Evolutionary conservation across 2,113 vertebrate genomes (phyloP).

Genomic region (Callipepla californica): DNA sequence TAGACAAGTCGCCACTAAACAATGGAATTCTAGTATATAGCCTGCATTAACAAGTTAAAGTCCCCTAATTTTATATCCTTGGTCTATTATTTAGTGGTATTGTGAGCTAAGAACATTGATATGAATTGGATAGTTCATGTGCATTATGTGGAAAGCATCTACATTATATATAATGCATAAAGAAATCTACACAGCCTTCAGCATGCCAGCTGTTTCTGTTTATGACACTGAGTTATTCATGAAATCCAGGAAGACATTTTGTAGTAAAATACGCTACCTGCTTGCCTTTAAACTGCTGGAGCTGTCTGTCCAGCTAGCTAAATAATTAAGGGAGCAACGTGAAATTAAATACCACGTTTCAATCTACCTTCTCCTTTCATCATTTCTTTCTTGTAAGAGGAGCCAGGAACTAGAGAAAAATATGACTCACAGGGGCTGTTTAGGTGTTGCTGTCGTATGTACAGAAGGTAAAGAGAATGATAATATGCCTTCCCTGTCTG

Average conservation of each 20-base stretch:
- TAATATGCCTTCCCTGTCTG: slow-evolving; percentile 58
- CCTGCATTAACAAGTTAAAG: slow-evolving; percentile 18
- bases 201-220: slow-evolving; percentile 76
- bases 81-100: slow-evolving; percentile 25
- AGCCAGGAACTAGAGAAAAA: slow-evolving; percentile 36
- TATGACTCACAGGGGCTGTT: slow-evolving; percentile 32
- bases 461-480: slow-evolving; percentile 61
- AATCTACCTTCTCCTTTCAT: slow-evolving; percentile 40
- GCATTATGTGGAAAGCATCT: slow-evolving; percentile 26
- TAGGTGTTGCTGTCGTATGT: slow-evolving; percentile 27
- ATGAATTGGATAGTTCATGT: neutral
- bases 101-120: slow-evolving; percentile 2
- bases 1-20: slow-evolving; percentile 38
- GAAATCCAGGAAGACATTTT: slow-evolving; percentile 68
- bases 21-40: slow-evolving; percentile 35
- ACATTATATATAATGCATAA: slow-evolving; percentile 64
- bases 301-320: slow-evolving; percentile 39
- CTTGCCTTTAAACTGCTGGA: slow-evolving; percentile 56
- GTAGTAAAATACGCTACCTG: slow-evolving; percentile 67
- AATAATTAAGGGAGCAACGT: slow-evolving; percentile 47
- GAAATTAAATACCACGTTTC: slow-evolving; percentile 53
- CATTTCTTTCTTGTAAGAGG: slow-evolving; percentile 13
- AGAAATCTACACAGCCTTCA: slow-evolving; percentile 67
- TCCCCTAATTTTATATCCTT: slow-evolving; percentile 5
- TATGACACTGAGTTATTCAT: slow-evolving; percentile 69